These are phyloP conservation scores for Eolophus roseicapilla DNA, from an alignment of 2,113 vertebrate genomes.

Conservation along the genomic window DNA sequence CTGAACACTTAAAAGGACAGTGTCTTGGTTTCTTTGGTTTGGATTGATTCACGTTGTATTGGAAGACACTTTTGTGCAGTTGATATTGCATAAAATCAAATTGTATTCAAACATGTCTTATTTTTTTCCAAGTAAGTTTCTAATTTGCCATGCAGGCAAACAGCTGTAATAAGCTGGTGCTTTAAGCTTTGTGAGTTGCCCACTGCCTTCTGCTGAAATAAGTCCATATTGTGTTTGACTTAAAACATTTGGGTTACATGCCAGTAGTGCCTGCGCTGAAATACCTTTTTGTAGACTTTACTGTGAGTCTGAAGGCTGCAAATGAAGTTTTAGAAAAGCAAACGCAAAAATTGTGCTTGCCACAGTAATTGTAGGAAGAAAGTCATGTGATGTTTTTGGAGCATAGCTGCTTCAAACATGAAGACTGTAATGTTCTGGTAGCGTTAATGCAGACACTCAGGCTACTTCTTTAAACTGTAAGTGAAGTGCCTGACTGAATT, in stretches of 20 bases:
- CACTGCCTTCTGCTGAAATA: not conserved
- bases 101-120: accelerated
- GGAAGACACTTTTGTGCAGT: accelerated
- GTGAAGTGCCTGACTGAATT: not conserved
- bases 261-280: not conserved
- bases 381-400: not conserved
- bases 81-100: not conserved
- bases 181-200: not conserved
- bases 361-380: not conserved
- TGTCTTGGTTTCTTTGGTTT: not conserved
- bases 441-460: not conserved
- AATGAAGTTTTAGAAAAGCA: not conserved
- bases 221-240: not conserved
- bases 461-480: not conserved
- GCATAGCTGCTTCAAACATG: not conserved
- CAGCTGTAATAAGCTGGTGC: not conserved
- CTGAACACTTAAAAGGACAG: not conserved
- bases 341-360: accelerated
- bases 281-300: not conserved
- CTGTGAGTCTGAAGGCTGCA: not conserved
- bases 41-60: accelerated
- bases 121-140: not conserved
- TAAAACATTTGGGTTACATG: accelerated
- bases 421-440: not conserved
- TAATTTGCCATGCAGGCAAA: accelerated